These are phyloP conservation scores for Drosophila mettleri DNA, from an alignment of 2,888 invertebrate genomes.

Conservation along the genomic window DNA sequence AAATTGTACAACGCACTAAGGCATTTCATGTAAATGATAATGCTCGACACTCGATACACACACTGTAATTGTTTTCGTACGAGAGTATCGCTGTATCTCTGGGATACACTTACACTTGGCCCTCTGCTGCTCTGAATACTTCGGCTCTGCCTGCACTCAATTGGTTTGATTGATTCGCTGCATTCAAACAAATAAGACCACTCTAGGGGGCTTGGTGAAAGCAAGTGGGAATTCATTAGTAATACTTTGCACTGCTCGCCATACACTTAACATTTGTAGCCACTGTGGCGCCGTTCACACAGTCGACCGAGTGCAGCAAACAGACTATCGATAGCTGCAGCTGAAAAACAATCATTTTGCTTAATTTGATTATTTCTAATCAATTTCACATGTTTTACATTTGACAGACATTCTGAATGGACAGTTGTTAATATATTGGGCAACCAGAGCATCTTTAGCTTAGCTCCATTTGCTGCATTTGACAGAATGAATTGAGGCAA, in stretches of 20 bases:
- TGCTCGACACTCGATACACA: constrained; percentile 35
- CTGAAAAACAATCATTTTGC: not conserved
- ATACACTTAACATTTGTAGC: constrained; percentile 6
- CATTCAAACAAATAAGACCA: constrained; percentile 59
- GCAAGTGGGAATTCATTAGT: constrained; percentile 62
- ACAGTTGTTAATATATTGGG: not conserved
- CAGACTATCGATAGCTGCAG: constrained; percentile 1
- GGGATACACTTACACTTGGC: constrained; percentile 24
- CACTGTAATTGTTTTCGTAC: constrained; percentile 41
- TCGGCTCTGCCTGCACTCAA: constrained; percentile 38
- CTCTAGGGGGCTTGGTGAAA: constrained; percentile 51
- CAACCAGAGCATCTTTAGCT: not conserved
- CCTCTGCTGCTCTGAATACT: constrained; percentile 22
- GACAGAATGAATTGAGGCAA: not conserved
- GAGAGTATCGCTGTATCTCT: constrained; percentile 40
- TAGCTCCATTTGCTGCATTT: not conserved
- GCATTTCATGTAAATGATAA: constrained; percentile 67
- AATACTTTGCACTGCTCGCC: constrained; percentile 31
- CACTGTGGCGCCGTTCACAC: constrained; percentile 12
- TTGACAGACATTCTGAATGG: not conserved
- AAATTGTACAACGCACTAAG: constrained; percentile 59
- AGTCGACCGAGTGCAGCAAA: not conserved
- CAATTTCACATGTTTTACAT: not conserved
- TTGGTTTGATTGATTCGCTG: constrained; percentile 71
- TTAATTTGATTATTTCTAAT: not conserved